These are phyloP conservation scores for Platalea minor DNA, from an alignment of 2,797 vertebrate species.

Conservation along the genomic window DNA sequence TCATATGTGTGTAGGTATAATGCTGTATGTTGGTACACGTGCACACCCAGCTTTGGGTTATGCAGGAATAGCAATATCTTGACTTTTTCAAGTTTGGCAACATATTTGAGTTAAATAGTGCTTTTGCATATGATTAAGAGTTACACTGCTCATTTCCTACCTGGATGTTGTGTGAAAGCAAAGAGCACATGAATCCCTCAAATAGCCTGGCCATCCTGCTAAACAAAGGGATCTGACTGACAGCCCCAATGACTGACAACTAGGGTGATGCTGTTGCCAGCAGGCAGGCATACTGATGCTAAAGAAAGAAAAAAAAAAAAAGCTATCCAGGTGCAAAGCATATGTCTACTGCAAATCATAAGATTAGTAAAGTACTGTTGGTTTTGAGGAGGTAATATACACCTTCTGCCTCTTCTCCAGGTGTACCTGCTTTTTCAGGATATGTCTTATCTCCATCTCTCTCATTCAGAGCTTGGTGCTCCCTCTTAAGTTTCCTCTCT, in stretches of 20 bases:
- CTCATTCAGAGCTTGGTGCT: background rate
- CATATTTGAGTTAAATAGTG: background rate
- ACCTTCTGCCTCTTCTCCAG: background rate
- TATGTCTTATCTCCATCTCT: background rate
- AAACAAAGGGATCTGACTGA: background rate
- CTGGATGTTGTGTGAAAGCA: background rate
- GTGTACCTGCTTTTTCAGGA: background rate
- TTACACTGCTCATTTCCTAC: background rate
- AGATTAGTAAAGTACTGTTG: background rate
- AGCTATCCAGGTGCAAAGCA: background rate
- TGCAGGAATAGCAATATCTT: background rate
- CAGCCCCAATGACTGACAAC: background rate
- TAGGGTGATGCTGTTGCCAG: background rate
- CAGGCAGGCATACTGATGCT: background rate
- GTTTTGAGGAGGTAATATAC: background rate
- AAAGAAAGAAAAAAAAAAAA: background rate
- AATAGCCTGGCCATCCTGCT: background rate
- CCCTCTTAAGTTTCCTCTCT: background rate
- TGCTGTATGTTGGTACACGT: rapidly evolving
- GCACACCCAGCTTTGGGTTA: background rate
- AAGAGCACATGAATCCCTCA: background rate
- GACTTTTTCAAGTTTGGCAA: background rate
- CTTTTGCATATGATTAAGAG: background rate
- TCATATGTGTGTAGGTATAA: background rate
- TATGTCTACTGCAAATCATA: background rate